These are phyloP conservation scores for Chroicocephalus ridibundus DNA, from an alignment of 2,113 vertebrate genomes.

Conservation along the genomic window DNA sequence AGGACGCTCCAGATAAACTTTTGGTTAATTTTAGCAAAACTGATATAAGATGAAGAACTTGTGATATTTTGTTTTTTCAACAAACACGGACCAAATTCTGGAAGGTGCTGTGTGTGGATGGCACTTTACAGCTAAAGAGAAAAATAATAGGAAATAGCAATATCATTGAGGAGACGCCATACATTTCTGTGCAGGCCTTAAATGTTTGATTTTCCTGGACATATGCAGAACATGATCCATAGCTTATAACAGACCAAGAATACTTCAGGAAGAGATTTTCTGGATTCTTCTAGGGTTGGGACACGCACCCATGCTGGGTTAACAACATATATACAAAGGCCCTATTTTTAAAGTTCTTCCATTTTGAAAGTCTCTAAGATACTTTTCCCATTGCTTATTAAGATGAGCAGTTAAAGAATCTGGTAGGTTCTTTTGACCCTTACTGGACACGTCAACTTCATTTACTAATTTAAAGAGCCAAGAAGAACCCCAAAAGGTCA, in stretches of 20 bases:
- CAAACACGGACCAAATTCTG: background rate
- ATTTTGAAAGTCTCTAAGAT: background rate
- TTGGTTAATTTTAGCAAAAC: background rate
- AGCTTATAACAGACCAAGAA: background rate
- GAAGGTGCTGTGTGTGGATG: background rate
- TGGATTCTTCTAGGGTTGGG: background rate
- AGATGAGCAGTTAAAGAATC: background rate
- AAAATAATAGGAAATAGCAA: background rate
- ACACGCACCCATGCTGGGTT: rapidly evolving
- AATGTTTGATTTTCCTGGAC: background rate
- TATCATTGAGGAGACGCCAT: background rate
- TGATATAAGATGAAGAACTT: background rate
- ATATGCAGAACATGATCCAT: background rate
- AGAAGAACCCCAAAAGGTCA: background rate
- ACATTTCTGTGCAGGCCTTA: background rate
- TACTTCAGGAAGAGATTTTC: background rate
- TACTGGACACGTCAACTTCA: background rate
- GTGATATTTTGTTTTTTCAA: background rate
- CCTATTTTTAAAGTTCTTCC: background rate
- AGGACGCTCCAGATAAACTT: background rate
- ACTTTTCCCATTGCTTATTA: background rate
- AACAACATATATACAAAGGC: background rate
- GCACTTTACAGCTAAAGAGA: background rate
- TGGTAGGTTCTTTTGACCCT: background rate
- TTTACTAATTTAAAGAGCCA: background rate